These are phyloP conservation scores for Eulemur rufifrons DNA, from an alignment of 2,113 vertebrate genomes.

Conservation along the genomic window DNA sequence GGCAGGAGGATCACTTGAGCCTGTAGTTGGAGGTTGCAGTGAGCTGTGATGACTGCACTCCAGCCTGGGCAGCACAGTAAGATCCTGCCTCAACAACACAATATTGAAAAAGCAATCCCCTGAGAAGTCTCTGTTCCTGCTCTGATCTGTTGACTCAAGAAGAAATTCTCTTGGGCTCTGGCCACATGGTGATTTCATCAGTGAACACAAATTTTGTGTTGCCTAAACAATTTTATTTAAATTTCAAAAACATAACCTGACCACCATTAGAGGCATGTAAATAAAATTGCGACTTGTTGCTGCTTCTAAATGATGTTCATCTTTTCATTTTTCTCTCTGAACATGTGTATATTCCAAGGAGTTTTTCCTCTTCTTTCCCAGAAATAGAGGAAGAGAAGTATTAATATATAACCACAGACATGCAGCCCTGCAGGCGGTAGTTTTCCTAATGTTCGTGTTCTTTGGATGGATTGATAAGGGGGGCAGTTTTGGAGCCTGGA, in stretches of 20 bases:
- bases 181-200: neutral
- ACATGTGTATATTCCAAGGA: conserved; percentile 21
- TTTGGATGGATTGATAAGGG: neutral
- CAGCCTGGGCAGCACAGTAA: no score
- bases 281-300: neutral
- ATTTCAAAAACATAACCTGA: neutral
- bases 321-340: neutral
- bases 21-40: neutral
- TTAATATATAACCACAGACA: accelerated
- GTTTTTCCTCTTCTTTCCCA: neutral
- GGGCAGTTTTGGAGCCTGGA: accelerated
- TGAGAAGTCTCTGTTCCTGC: neutral
- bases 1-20: neutral
- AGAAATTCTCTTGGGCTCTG: neutral
- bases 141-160: neutral
- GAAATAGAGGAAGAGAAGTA: neutral
- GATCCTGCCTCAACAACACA: neutral
- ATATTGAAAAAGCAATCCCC: neutral
- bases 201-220: neutral
- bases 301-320: neutral
- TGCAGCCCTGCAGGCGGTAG: accelerated
- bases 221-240: accelerated
- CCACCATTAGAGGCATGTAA: accelerated
- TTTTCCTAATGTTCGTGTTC: accelerated
- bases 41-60: no score